These are phyloP conservation scores for Mormyrus iriodes DNA, from an alignment of 2,113 vertebrate genomes.

Conservation along the genomic window DNA sequence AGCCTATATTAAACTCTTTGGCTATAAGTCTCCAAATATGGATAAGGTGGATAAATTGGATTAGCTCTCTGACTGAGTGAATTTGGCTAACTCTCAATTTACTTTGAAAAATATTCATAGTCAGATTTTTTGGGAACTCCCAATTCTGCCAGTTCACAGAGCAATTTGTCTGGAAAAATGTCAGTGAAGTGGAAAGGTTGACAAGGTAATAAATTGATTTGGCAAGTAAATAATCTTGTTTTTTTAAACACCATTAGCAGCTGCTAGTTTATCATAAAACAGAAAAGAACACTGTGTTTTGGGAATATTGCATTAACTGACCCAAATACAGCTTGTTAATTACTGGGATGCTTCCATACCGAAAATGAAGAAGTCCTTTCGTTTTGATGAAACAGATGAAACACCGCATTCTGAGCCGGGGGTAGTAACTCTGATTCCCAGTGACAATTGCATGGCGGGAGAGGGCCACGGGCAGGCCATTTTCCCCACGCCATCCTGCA, in stretches of 20 bases:
- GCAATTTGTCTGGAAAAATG: not conserved
- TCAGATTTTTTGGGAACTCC: not conserved
- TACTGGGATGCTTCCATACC: not conserved
- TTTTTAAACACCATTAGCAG: not conserved
- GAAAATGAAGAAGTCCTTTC: not conserved
- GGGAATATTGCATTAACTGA: not conserved
- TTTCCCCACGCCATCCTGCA: not conserved
- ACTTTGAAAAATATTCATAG: conserved; percentile 5
- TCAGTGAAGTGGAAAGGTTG: not conserved
- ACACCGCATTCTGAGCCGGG: not conserved
- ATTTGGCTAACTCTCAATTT: conserved; percentile 6
- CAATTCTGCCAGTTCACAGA: not conserved
- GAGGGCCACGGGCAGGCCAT: not conserved
- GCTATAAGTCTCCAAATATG: not conserved
- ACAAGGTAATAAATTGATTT: not conserved
- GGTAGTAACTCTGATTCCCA: not conserved
- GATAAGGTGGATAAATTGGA: not conserved
- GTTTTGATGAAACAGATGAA: not conserved
- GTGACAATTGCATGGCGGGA: not conserved
- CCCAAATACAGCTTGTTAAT: not conserved
- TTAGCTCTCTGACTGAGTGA: conserved; percentile 1
- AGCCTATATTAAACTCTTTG: not conserved
- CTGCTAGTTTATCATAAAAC: not conserved
- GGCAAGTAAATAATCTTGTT: not conserved
- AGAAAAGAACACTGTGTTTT: not conserved